A percentile compares a stretch with the other conserved stretches of the same genome.
These are phyloP conservation scores for Pedionomus torquatus DNA, from an alignment of 2,113 vertebrate species.

Conservation along the genomic window DNA sequence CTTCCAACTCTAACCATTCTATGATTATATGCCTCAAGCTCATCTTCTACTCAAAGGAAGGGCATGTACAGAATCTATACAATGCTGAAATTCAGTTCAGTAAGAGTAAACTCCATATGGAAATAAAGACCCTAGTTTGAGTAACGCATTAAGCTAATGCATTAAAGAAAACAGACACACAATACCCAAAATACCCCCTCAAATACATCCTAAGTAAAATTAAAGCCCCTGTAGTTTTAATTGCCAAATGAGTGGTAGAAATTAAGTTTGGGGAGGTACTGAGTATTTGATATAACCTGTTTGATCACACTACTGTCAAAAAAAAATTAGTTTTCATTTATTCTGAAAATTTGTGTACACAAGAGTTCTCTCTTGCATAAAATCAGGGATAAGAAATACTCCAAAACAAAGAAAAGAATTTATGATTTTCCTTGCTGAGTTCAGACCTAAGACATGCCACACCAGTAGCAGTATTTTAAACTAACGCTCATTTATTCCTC, in stretches of 20 bases:
- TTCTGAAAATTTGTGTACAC: not conserved
- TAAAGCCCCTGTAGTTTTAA: not conserved
- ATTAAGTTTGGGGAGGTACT: not conserved
- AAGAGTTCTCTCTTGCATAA: not conserved
- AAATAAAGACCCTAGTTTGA: not conserved
- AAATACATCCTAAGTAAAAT: not conserved
- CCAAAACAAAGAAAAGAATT: not conserved
- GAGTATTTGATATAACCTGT: not conserved
- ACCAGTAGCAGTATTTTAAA: not conserved
- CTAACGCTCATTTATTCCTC: conserved; percentile 10
- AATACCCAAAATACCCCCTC: not conserved
- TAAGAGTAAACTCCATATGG: not conserved
- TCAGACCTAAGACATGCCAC: not conserved
- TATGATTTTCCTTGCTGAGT: not conserved
- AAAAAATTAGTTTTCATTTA: not conserved
- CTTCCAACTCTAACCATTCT: no score
- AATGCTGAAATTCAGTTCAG: not conserved
- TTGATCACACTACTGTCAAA: not conserved
- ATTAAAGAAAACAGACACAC: not conserved
- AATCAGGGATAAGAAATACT: not conserved
- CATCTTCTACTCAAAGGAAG: not conserved
- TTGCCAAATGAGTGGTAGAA: not conserved
- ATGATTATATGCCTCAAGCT: no score
- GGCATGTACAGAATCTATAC: not conserved
- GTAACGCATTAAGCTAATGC: not conserved